Base-by-base conservation (phyloP, 2,888 invertebrate species). In the Nephrocerus scutellatus region DNA sequence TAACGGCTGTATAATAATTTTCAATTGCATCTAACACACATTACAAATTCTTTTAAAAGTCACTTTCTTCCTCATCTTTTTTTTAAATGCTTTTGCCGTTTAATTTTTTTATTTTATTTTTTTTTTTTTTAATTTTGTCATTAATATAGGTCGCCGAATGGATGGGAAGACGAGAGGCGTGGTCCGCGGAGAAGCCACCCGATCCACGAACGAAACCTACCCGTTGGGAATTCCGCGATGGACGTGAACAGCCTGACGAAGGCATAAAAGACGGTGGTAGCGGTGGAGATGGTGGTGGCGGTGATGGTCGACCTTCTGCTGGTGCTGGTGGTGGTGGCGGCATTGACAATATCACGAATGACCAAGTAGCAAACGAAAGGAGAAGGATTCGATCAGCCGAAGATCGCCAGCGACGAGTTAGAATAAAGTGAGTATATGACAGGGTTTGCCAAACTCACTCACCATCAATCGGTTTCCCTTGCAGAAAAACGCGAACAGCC, bases 121-220 rank as follows among this genome's bases (percentile, higher is more conserved):
- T 2, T 25, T 43, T 31, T 40, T 25, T 16, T 24, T 39, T 46
- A 5, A n/a, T n/a, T 13, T 46, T 51, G 15, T 5, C 12, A 9
- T 34, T 13, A n/a, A 37, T 36, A 4, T 40, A 69, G 68, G 68
- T 68, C 54, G 80, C 77, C 47, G 83, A 83, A 62, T 83, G 83
- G 83, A 73, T 73, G 60, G 79, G 80, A 57, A 73, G 80, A 61
- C 77, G 83, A 60, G 87, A 88, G 73, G 88, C 88, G 20, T 89
- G 88, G 88, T 86, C 86, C 57, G 86, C 86, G 25, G 85, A 85
- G 64, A 78, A 75, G 57, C 63, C 67, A 54, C 52, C 62, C 59
- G 77, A 79, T 70, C 71, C 75, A 61, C 73, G 77, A 66, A 78
- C 79, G 53, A 78, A 76, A 60, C 76, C 80, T 51, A 79, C 77